Base-by-base conservation (phyloP, 2,888 invertebrate species). In the Parascotia fuliginaria region DNA sequence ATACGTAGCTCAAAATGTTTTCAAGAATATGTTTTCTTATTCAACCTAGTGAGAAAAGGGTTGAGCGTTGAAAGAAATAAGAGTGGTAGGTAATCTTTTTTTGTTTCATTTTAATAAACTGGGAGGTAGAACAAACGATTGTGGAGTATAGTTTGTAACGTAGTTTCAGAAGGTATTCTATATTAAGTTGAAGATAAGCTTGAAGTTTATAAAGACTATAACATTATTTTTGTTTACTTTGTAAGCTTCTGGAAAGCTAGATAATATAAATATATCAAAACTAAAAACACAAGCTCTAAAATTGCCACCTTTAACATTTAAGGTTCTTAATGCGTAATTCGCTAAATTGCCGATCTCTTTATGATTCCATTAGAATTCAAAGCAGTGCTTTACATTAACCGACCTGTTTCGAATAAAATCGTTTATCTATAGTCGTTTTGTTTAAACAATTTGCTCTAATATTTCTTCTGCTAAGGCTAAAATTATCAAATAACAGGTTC, bases 61-160 rank as follows among this genome's bases (percentile, higher is more conserved):
- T 47, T 46, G 49, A 46, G 28, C 46, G 45, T 37, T 42, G 47
- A 55, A 47, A 44, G 46, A 51, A 57, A 57, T n/a, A n/a, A n/a
- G n/a, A 40, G 34, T 34, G 14, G 45, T 24, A 28, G 16, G 39
- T 52, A 48, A 48, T 45, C 24, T 24, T 48, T 51, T n/a, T 51
- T 51, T 65, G 39, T 51, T 55, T 57, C 53, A 54, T 65, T 65
- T 60, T 58, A 53, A 55, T 65, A 42, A 22, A 31, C 38, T 27
- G 14, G 7, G 12, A 42, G 15, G 24, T 19, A 19, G 32, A 48
- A 49, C 44, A 38, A 38, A 44, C 15, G 28, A 1, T 9, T 41
- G 9, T 22, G 14, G 9, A 16, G 41, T 37, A 41, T 41, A 12
- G 41, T 41, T 39, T 37, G 14, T 36, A 36, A 16, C 16, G 16